A percentile compares a stretch with the other conserved stretches of the same genome.
phyloP scores from a whole-genome alignment of 2,113 vertebrate species.

The Pardalotus punctatus region DNA sequence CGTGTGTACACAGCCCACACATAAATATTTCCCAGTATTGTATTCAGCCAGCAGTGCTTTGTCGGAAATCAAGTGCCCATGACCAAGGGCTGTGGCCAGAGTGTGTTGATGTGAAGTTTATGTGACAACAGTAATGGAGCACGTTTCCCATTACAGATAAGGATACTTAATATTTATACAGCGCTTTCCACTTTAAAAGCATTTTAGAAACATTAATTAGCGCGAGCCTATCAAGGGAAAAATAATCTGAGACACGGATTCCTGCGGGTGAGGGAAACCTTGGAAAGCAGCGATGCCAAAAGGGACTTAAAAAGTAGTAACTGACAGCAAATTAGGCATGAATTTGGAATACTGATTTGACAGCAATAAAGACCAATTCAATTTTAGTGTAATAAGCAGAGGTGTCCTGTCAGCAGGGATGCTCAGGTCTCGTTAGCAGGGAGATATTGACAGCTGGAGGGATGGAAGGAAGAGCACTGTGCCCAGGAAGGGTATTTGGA shows the following conservation, averaged over 20 bases:
- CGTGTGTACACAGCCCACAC: not conserved
- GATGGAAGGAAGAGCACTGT: not conserved
- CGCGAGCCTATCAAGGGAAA: not conserved
- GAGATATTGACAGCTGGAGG: not conserved
- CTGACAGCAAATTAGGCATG: slow-evolving; percentile 13
- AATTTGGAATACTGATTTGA: slow-evolving; percentile 32
- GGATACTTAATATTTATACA: slow-evolving; percentile 37
- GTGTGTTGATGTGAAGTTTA: slow-evolving; percentile 9
- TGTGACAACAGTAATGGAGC: slow-evolving; percentile 2
- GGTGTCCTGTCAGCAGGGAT: not conserved
- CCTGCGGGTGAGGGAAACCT: not conserved
- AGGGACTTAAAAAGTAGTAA: not conserved
- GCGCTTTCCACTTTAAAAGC: not conserved
- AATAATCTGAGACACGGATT: not conserved
- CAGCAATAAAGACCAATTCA: not conserved
- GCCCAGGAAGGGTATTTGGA: not conserved
- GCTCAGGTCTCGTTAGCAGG: not conserved
- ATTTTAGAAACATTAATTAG: slow-evolving; percentile 38
- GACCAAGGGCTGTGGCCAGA: not conserved
- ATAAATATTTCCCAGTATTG: slow-evolving; percentile 35
- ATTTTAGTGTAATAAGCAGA: not conserved
- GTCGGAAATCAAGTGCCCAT: not conserved
- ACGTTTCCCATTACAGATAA: slow-evolving; percentile 41
- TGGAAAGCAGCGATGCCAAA: not conserved
- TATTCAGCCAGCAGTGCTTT: not conserved